Conservation (phyloP, 2,797 vertebrate genomes). For the Momotus momota region DNA sequence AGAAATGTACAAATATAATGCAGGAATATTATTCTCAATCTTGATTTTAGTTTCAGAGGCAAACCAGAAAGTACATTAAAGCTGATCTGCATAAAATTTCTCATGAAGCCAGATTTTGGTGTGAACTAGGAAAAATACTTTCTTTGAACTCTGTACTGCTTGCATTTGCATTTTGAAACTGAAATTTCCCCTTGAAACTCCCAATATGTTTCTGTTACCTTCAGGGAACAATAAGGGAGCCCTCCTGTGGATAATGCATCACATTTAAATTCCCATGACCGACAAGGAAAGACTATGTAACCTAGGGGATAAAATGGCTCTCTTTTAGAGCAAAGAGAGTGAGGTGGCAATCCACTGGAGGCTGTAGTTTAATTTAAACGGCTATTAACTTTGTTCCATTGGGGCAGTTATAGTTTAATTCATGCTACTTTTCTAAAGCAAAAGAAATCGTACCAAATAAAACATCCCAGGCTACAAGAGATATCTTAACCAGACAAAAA, state of each 20-base stretch:
- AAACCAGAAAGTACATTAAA: constrained; percentile 32
- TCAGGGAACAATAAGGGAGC: constrained; percentile 61
- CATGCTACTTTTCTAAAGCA: constrained; percentile 29
- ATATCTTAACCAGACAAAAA: neutral
- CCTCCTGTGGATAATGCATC: constrained; percentile 58
- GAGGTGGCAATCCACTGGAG: constrained; percentile 34
- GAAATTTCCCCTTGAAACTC: constrained; percentile 54
- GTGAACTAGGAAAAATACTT: constrained; percentile 14
- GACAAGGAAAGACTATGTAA: constrained; percentile 43
- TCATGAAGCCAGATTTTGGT: neutral
- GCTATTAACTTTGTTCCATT: constrained; percentile 59
- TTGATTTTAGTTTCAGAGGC: constrained; percentile 25
- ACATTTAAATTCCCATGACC: constrained; percentile 49
- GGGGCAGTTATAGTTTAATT: constrained; percentile 53
- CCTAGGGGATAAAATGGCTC: constrained; percentile 42
- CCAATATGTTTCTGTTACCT: constrained; percentile 43
- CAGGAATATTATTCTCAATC: neutral
- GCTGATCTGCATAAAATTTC: constrained; percentile 23
- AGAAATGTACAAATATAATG: neutral
- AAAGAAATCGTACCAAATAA: constrained; percentile 23
- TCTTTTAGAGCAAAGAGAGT: constrained; percentile 27
- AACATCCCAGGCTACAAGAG: constrained; percentile 7
- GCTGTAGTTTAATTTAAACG: constrained; percentile 65
- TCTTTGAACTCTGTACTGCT: constrained; percentile 3
- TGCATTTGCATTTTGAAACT: constrained; percentile 57